Conservation (phyloP, 2,113 vertebrate genomes). For the Talpa occidentalis region DNA sequence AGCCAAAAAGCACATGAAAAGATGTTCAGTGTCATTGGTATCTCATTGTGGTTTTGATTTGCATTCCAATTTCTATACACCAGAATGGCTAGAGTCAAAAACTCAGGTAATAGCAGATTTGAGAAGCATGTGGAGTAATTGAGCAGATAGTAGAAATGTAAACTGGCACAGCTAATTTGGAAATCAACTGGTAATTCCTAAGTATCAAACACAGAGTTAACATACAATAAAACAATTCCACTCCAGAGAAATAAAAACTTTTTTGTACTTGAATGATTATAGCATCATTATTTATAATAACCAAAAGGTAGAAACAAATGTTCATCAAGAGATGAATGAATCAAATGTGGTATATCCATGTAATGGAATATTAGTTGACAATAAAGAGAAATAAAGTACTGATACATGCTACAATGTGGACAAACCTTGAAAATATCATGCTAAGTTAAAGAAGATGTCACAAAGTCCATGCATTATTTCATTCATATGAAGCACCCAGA, state of each 20-base stretch:
- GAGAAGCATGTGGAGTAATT: not conserved
- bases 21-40: not conserved
- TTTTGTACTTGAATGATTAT: not conserved
- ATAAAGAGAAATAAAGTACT: too few relatives aligned
- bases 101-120: not conserved
- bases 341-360: not conserved
- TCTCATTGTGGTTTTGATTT: too few relatives aligned
- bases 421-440: too few relatives aligned
- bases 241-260: not conserved
- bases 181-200: not conserved
- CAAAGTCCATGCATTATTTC: too few relatives aligned
- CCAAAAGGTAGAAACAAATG: too few relatives aligned
- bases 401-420: too few relatives aligned
- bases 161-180: not conserved
- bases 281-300: not conserved
- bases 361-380: too few relatives aligned
- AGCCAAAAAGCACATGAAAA: not conserved
- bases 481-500: too few relatives aligned
- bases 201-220: not conserved
- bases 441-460: too few relatives aligned
- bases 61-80: not conserved
- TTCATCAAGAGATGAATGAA: not conserved
- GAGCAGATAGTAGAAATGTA: not conserved
- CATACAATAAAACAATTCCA: not conserved
- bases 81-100: not conserved